phyloP scores from a whole-genome alignment of 2,888 invertebrate species.

The Copidosoma aretas region DNA sequence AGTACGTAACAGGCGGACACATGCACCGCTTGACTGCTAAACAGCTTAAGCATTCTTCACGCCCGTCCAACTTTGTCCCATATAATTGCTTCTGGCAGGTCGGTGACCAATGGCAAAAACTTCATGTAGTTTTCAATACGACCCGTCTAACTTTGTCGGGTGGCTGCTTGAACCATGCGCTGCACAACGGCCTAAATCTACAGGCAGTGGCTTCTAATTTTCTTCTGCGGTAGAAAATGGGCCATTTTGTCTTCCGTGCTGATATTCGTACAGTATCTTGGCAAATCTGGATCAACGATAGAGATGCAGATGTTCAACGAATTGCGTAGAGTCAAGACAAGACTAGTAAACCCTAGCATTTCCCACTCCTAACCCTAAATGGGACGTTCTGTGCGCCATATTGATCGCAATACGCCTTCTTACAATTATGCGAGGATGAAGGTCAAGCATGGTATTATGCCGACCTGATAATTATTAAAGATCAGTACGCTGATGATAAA shows the following conservation, averaged over 20 bases:
- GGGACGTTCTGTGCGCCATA: conserved; percentile 8
- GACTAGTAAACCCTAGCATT: background rate
- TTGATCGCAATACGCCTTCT: background rate
- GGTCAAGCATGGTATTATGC: background rate
- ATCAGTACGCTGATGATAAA: conserved; percentile 13
- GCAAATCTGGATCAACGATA: background rate
- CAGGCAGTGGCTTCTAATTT: background rate
- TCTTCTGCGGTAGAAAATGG: background rate
- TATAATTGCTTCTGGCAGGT: too few relatives aligned
- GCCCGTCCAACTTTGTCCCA: too few relatives aligned
- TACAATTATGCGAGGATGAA: too few relatives aligned
- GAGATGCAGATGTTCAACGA: background rate
- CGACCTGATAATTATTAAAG: background rate
- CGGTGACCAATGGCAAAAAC: too few relatives aligned
- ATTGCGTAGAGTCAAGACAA: background rate
- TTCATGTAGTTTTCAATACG: too few relatives aligned
- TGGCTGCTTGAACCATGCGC: background rate
- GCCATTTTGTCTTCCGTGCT: background rate
- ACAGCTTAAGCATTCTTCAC: too few relatives aligned
- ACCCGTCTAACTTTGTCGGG: conserved; percentile 2
- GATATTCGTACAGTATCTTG: background rate
- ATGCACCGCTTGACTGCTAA: too few relatives aligned
- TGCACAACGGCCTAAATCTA: conserved; percentile 4
- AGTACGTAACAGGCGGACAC: too few relatives aligned
- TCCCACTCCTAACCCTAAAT: conserved; percentile 9